Base-by-base conservation (phyloP, 2,113 vertebrate species). In the Muntiacus reevesi region DNA sequence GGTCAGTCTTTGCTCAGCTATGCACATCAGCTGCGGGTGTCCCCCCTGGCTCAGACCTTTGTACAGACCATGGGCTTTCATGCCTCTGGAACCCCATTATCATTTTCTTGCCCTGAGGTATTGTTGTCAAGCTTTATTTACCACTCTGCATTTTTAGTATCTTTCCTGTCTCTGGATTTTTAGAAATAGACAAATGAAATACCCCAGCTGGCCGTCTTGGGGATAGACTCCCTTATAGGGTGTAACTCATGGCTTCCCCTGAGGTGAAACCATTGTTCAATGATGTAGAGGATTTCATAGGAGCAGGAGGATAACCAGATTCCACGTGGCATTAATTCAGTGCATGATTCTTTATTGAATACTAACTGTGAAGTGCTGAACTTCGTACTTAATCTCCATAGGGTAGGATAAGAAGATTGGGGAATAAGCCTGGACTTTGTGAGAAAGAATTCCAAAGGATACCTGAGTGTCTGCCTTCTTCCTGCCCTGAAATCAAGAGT, bases 211-310 rank as follows among this genome's bases (percentile, higher is more conserved):
- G 33, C 43, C 28, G 30, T 96, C 89, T 84, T 85, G 55, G 92
- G 55, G 79, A 89, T 91, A 94, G 92, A 89, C 86, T 97, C 76
- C 71, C 57, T 95, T 94, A 94, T 14, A 59, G 55, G 91, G 30
- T 36, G 52, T 78, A 52, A 64, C 55, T 83, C 45, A 45, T 7
- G 21, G 71, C 71, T 92, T 96, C 81, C 74, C 45, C 62, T 92
- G 60, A 84, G 15, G 57, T 27, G 95, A 59, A 96, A 67, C 94
- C 92, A 64, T 83, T 62, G 28, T 64, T 74, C 33, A 83, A 79
- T 91, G 83, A 96, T 43, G 86, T 36, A 84, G 92, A 79, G 6
- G 86, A 83, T 91, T 86, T 96, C 87, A 79, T 14, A 87, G 71
- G 14, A 67, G 13, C 30, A 64, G 78, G 59, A 62, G 50, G 87